phyloP scores from a whole-genome alignment of 1,140 invertebrate species.

The Diorhabda sublineata region DNA sequence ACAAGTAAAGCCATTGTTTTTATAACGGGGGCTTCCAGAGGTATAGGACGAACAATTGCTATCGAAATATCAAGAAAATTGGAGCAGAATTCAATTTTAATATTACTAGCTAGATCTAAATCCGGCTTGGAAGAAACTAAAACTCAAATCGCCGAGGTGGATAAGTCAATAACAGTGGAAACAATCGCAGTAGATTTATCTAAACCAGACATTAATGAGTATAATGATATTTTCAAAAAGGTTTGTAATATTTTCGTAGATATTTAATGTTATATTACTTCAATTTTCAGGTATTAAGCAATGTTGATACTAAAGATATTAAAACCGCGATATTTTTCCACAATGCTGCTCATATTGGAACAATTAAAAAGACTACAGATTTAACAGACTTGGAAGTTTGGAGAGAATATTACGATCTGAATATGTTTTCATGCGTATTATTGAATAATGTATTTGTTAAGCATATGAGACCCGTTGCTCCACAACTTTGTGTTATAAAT shows the following conservation, averaged over 20 bases:
- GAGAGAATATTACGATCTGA: conserved; percentile 69
- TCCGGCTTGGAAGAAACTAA: conserved; percentile 62
- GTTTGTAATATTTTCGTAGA: conserved; percentile 32
- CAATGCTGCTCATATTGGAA: conserved; percentile 86
- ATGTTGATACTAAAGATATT: conserved; percentile 48
- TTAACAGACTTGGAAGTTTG: conserved; percentile 59
- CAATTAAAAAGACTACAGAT: conserved; percentile 59
- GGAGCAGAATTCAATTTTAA: conserved; percentile 55
- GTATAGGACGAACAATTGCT: conserved; percentile 78
- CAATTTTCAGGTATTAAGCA: conserved; percentile 21
- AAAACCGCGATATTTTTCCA: conserved; percentile 75
- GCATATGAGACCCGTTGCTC: conserved; percentile 47
- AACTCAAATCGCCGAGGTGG: conserved; percentile 50
- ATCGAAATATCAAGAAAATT: conserved; percentile 57
- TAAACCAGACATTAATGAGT: conserved; percentile 48
- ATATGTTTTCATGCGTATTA: conserved; percentile 72
- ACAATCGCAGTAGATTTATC: conserved; percentile 58
- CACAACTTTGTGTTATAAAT: conserved; percentile 69
- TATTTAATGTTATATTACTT: neutral
- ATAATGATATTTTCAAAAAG: conserved; percentile 51
- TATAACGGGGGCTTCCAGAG: conserved; percentile 83
- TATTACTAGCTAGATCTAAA: conserved; percentile 73
- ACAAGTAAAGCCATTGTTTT: conserved; percentile 53
- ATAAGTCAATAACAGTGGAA: conserved; percentile 51
- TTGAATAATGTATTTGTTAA: conserved; percentile 75